phyloP scores from a whole-genome alignment of 2,888 invertebrate species.

The Trissolcus japonicus region DNA sequence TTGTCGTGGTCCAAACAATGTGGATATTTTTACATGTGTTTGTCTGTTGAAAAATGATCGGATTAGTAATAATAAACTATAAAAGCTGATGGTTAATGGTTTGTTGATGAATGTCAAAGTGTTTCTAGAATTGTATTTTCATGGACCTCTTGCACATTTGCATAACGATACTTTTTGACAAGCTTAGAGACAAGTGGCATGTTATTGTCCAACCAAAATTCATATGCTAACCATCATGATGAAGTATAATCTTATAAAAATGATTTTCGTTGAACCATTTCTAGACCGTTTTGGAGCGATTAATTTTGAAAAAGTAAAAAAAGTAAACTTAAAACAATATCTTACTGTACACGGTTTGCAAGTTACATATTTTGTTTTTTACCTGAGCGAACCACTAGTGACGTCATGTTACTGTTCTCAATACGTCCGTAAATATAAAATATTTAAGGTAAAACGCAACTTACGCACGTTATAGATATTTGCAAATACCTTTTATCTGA shows the following conservation, averaged over 20 bases:
- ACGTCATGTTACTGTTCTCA: constrained; percentile 41
- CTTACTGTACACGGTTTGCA: too few species aligned
- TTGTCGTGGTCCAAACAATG: constrained; percentile 51
- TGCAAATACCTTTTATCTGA: constrained; percentile 31
- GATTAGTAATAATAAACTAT: constrained; percentile 21
- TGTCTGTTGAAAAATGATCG: constrained; percentile 39
- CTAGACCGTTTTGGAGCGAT: too few species aligned
- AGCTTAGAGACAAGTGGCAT: not conserved
- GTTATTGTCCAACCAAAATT: not conserved
- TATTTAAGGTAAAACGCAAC: constrained; percentile 17
- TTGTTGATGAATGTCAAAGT: constrained; percentile 46
- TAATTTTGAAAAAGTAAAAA: too few species aligned
- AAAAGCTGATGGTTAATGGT: constrained; percentile 27
- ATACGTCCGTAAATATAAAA: constrained; percentile 39
- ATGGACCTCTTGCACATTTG: constrained; percentile 23
- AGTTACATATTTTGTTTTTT: constrained; percentile 3
- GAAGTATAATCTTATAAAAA: too few species aligned
- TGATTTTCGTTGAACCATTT: too few species aligned
- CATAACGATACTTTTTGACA: constrained; percentile 2
- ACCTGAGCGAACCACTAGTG: constrained; percentile 18
- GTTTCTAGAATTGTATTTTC: constrained; percentile 40
- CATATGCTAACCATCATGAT: too few species aligned
- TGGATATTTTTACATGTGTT: constrained; percentile 55
- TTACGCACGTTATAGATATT: constrained; percentile 18
- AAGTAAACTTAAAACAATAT: not conserved